phyloP scores from a whole-genome alignment of 2,113 vertebrate genomes.

The Capreolus pygargus region DNA sequence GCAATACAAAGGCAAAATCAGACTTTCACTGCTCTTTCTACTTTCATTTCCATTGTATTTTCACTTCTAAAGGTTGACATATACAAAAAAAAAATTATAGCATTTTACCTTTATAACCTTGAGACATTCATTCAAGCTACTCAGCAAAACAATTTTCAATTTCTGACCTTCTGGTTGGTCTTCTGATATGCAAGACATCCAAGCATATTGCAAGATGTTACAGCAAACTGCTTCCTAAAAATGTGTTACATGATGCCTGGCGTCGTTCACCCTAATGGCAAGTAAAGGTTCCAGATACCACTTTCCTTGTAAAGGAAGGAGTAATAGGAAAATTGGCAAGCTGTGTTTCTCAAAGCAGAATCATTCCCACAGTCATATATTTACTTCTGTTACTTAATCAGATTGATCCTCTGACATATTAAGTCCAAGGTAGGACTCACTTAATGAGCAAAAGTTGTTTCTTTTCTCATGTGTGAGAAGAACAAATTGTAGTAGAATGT shows the following conservation, averaged over 20 bases:
- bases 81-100: neutral
- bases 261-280: neutral
- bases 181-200: neutral
- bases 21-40: neutral
- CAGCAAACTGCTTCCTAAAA: neutral
- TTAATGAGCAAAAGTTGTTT: neutral
- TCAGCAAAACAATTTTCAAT: conserved; percentile 50
- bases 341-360: neutral
- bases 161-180: neutral
- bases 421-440: neutral
- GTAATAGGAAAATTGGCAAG: neutral
- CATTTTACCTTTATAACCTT: conserved; percentile 43
- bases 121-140: neutral
- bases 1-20: neutral
- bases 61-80: conserved; percentile 29
- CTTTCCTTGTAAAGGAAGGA: neutral
- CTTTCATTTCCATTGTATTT: neutral
- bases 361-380: neutral
- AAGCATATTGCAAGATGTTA: neutral
- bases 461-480: neutral
- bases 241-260: neutral
- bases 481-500: neutral
- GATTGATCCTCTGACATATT: neutral
- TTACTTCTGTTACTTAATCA: neutral
- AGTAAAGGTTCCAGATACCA: neutral